phyloP scores from a whole-genome alignment of 1,140 invertebrate genomes.

The Aphidius gifuensis region DNA sequence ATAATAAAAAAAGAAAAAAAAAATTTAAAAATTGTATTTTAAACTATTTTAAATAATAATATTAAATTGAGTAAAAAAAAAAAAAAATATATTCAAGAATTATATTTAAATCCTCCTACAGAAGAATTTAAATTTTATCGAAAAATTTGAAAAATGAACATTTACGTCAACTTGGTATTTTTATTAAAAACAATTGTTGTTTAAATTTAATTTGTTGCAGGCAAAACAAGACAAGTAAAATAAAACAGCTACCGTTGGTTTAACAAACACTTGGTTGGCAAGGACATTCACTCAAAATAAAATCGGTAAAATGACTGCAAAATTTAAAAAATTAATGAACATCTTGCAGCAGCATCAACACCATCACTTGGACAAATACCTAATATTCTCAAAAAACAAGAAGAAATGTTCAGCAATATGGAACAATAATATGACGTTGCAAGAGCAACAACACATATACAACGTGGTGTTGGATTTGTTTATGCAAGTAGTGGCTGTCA shows the following conservation, averaged over 20 bases:
- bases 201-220: too few relatives aligned
- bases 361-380: slow-evolving; percentile 46
- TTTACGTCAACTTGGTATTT: too few relatives aligned
- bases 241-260: slow-evolving; percentile 39
- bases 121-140: too few relatives aligned
- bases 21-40: too few relatives aligned
- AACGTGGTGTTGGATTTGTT: slow-evolving; percentile 86
- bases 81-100: not conserved
- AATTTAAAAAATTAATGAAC: slow-evolving; percentile 94
- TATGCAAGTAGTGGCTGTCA: slow-evolving; percentile 59
- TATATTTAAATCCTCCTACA: too few relatives aligned
- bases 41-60: too few relatives aligned
- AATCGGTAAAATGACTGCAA: slow-evolving; percentile 86
- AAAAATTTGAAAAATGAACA: too few relatives aligned
- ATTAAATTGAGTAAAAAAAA: too few relatives aligned
- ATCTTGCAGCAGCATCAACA: slow-evolving; percentile 55
- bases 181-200: too few relatives aligned
- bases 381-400: slow-evolving; percentile 76
- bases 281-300: slow-evolving; percentile 83
- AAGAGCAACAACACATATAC: slow-evolving; percentile 88
- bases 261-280: slow-evolving; percentile 72
- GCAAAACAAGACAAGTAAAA: slow-evolving; percentile 44
- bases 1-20: too few relatives aligned
- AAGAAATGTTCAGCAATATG: slow-evolving; percentile 87
- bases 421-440: slow-evolving; percentile 94